Evolutionary conservation across 2,113 vertebrate species (phyloP).

Genomic region (Trematocara zebra): DNA sequence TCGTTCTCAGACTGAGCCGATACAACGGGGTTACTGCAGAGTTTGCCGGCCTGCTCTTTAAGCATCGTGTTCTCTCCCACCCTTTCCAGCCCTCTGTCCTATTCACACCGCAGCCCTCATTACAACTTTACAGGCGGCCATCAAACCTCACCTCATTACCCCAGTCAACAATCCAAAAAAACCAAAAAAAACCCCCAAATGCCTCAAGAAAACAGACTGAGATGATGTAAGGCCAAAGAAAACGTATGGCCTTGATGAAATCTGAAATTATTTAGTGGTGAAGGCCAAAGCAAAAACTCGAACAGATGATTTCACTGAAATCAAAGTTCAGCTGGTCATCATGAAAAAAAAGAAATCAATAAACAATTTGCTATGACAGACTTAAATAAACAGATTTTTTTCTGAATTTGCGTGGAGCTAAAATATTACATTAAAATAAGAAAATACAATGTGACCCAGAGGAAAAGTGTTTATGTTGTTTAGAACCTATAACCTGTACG

Average conservation of each 20-base stretch:
- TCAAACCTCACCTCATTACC: conserved; percentile 53
- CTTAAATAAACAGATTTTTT: not conserved
- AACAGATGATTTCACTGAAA: not conserved
- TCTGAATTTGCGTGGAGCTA: not conserved
- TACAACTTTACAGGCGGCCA: conserved; percentile 65
- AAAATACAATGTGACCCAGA: not conserved
- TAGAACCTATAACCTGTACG: not conserved
- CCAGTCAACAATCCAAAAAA: not conserved
- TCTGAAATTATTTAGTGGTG: not conserved
- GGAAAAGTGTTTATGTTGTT: not conserved
- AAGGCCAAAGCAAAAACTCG: not conserved
- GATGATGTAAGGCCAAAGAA: conserved; percentile 26
- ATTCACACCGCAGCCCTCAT: conserved; percentile 52
- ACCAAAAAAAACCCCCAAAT: rapidly evolving
- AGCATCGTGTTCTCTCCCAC: conserved; percentile 62
- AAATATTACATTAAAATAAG: not conserved
- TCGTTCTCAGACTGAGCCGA: conserved; percentile 33
- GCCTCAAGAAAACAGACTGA: not conserved
- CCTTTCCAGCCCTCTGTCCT: conserved; percentile 51
- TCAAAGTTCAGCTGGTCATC: not conserved
- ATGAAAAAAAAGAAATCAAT: not conserved
- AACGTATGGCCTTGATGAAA: not conserved
- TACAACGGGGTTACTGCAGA: conserved; percentile 59
- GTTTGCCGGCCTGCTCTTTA: conserved; percentile 61
- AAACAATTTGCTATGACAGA: not conserved